These are phyloP conservation scores for Enteromius viviparus DNA, from an alignment of 2,797 vertebrate genomes.

Conservation along the genomic window DNA sequence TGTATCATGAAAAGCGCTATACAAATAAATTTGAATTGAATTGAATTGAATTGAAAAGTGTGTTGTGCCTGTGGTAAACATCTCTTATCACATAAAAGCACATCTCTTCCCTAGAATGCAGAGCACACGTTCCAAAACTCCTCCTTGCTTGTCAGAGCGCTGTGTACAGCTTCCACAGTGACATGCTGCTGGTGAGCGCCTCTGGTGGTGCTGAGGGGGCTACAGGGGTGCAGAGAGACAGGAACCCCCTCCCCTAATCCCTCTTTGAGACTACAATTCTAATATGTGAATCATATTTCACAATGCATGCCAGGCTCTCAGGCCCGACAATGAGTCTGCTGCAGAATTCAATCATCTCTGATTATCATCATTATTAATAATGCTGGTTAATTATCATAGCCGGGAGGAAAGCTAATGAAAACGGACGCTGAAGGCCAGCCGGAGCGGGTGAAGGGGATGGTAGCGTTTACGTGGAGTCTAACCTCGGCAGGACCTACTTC, in stretches of 20 bases:
- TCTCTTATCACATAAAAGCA: slow-evolving; percentile 57
- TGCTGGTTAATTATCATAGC: slow-evolving; percentile 82
- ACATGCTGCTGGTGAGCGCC: slow-evolving; percentile 29
- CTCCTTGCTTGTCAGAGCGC: slow-evolving; percentile 46
- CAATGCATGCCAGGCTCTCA: slow-evolving; percentile 56
- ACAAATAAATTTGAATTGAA: no score
- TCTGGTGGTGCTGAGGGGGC: slow-evolving; percentile 38
- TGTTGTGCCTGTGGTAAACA: slow-evolving; percentile 42
- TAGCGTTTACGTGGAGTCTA: slow-evolving; percentile 58
- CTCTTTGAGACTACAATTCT: slow-evolving; percentile 65
- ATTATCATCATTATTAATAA: slow-evolving; percentile 83
- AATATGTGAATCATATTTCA: slow-evolving; percentile 78
- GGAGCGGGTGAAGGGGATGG: slow-evolving; percentile 58
- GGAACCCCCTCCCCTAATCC: slow-evolving; percentile 64
- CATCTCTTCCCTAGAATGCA: slow-evolving; percentile 48
- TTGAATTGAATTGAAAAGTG: no score
- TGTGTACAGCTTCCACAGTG: slow-evolving; percentile 34
- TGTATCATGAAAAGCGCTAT: no score
- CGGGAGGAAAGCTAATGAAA: slow-evolving; percentile 76
- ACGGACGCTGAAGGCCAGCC: slow-evolving; percentile 65
- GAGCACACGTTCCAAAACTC: slow-evolving; percentile 36
- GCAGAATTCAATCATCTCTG: slow-evolving; percentile 78
- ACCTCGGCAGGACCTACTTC: slow-evolving; percentile 44
- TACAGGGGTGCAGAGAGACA: slow-evolving; percentile 44
- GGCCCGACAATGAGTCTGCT: slow-evolving; percentile 73